A percentile compares a stretch with the other conserved stretches of the same genome.
Evolutionary conservation across 2,888 invertebrate species (phyloP).

Genomic region (Eurytoma californica): DNA sequence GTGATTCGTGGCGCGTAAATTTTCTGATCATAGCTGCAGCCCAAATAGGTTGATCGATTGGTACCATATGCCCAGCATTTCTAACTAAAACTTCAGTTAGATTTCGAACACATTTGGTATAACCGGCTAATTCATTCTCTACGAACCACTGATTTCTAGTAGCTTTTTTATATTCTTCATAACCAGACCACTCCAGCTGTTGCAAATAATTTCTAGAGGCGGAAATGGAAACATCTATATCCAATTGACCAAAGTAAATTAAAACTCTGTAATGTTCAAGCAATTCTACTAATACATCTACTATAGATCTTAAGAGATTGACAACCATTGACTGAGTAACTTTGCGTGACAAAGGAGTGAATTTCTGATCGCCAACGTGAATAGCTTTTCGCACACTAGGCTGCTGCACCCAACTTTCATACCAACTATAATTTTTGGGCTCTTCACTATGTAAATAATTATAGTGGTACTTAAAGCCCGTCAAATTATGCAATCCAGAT

Average conservation of each 20-base stretch:
- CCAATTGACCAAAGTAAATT: constrained; percentile 92
- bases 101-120: constrained; percentile 62
- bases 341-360: constrained; percentile 77
- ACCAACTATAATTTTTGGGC: neutral
- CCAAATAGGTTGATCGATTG: constrained; percentile 70
- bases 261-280: constrained; percentile 83
- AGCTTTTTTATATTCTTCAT: constrained; percentile 67
- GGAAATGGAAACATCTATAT: constrained; percentile 90
- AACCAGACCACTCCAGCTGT: constrained; percentile 70
- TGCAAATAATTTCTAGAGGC: constrained; percentile 86
- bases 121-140: constrained; percentile 66
- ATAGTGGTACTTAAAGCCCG: constrained; percentile 86
- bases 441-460: constrained; percentile 79
- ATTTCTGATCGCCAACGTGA: constrained; percentile 89
- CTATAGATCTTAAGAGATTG: constrained; percentile 88
- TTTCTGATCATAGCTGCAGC: constrained; percentile 66
- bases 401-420: constrained; percentile 79
- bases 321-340: constrained; percentile 81
- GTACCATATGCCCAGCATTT: constrained; percentile 72
- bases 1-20: constrained; percentile 44
- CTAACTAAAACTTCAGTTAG: constrained; percentile 66
- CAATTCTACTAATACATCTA: constrained; percentile 82
- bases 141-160: constrained; percentile 67
- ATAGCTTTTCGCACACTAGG: constrained; percentile 82
- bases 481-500: constrained; percentile 82